phyloP scores from a whole-genome alignment of 1,140 invertebrate genomes.

The Trachymyrmex cornetzi region DNA sequence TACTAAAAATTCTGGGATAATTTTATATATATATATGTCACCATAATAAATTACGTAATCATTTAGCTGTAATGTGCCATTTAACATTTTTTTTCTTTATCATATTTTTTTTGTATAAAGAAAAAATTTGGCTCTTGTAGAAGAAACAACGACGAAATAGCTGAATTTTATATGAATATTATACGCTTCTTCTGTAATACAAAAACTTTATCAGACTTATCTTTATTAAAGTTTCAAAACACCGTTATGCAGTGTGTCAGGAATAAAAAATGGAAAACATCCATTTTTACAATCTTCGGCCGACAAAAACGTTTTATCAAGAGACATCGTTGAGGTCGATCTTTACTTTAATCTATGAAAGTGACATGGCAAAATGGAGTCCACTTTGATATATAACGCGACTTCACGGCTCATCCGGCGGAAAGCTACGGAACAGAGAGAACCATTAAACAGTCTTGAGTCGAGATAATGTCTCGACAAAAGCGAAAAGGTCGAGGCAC shows the following conservation, averaged over 20 bases:
- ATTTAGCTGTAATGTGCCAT: neutral
- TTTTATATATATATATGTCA: neutral
- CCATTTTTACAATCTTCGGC: neutral
- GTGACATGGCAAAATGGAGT: conserved; percentile 6
- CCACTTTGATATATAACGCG: neutral
- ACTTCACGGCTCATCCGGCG: conserved; percentile 11
- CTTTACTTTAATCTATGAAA: neutral
- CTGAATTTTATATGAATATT: conserved; percentile 13
- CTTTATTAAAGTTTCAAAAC: neutral
- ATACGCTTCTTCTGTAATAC: neutral
- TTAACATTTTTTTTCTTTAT: neutral
- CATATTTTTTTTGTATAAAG: neutral
- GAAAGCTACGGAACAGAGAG: neutral
- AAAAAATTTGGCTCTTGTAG: no score
- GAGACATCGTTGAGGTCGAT: neutral
- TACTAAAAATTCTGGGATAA: neutral
- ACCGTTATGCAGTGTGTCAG: neutral
- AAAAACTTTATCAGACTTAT: neutral
- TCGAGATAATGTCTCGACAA: neutral
- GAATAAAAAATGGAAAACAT: neutral
- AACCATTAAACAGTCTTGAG: conserved; percentile 1
- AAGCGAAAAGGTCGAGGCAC: conserved; percentile 20
- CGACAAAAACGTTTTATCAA: neutral
- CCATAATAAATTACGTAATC: neutral
- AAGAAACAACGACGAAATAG: neutral